phyloP scores from a whole-genome alignment of 2,113 vertebrate genomes.

The Vidua chalybeata region DNA sequence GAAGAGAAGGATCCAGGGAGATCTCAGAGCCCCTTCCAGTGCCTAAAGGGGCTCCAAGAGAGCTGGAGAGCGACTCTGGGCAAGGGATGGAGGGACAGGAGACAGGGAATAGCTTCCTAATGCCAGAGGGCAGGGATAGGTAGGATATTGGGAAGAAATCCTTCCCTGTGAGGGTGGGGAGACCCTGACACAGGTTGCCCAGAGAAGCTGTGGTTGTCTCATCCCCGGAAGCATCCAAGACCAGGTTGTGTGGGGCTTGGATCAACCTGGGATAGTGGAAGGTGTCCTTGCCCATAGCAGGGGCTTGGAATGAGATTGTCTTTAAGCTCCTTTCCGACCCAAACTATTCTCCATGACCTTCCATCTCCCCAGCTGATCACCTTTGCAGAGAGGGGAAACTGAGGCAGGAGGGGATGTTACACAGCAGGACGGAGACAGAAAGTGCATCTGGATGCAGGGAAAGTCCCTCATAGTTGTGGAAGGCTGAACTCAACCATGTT shows the following conservation, averaged over 20 bases:
- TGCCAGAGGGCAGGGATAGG: fast-evolving
- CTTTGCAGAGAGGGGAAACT: not conserved
- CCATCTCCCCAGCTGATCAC: not conserved
- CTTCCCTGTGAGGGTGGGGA: fast-evolving
- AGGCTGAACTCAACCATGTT: not conserved
- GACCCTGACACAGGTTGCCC: fast-evolving
- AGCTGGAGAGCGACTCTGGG: not conserved
- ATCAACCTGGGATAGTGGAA: not conserved
- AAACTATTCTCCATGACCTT: not conserved
- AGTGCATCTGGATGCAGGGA: not conserved
- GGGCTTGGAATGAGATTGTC: not conserved
- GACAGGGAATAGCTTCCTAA: not conserved
- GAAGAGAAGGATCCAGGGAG: not conserved
- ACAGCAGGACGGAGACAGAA: not conserved
- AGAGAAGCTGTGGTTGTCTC: not conserved
- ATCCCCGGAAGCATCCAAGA: not conserved
- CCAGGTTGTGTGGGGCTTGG: fast-evolving
- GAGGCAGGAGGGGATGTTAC: not conserved
- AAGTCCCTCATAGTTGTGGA: not conserved
- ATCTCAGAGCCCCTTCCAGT: not conserved
- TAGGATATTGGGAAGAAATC: not conserved
- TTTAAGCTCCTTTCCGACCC: not conserved
- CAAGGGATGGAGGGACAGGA: not conserved
- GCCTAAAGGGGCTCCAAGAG: not conserved
- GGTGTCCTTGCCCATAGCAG: not conserved